Evolutionary conservation across 2,797 vertebrate species (phyloP), one percentile per base, ranked within the genome.

Genomic region (Clamator glandarius): DNA sequence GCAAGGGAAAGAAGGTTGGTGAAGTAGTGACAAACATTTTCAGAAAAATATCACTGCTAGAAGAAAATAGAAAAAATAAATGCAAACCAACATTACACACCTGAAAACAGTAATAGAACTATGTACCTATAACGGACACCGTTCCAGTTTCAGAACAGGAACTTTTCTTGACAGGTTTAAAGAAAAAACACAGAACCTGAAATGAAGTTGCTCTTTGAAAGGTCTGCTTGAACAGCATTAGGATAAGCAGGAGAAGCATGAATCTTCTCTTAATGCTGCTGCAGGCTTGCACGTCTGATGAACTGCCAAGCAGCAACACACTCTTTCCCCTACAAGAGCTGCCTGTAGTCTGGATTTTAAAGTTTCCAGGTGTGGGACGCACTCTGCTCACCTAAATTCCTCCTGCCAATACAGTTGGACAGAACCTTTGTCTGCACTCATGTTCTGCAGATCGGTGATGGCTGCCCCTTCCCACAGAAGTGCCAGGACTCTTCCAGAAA

Each of bases 381-480:
- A 87, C 13, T 67, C 28, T 75, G 58, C 25, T 31, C 72, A 69
- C 25, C 51, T 64, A 51, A 59, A 73, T 29, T 51, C 19, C 63
- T 87, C 39, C 59, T 68, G 41, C 7, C 2, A 1, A 11, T 58
- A 55, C 33, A 25, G 9, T 0, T 64, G 46, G 41, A 64, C 50
- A 51, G 4, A 31, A 10, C 10, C 51, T 76, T 59, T 50, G 15
- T 35, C 36, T 25, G 12, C 1, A 2, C 31, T 50, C 12, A 2
- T 0, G 0, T 68, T 39, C 18, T 54, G 11, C 1, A 2, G n/a
- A n/a, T 26, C 50, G 44, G 20, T 36, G 58, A 66, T 5, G 21
- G 54, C 42, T 72, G 31, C 5, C 31, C 50, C 39, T 73, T 52
- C 21, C 26, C 36, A 31, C 20, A 73, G 19, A 24, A 4, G 17